phyloP scores from a whole-genome alignment of 2,888 invertebrate species.

The Hartigia nigra region DNA sequence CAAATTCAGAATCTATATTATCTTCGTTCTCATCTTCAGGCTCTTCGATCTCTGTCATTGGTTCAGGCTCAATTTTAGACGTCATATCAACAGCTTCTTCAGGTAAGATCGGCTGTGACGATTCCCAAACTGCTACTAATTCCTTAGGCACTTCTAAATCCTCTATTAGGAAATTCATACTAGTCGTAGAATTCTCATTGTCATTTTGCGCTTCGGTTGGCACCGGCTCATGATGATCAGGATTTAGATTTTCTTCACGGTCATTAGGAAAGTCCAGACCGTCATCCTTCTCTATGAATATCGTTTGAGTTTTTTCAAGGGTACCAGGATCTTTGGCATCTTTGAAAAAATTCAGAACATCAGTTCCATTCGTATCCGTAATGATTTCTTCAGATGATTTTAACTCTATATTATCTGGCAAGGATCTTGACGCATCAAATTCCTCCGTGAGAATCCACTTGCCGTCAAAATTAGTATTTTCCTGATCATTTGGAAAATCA shows the following conservation, averaged over 20 bases:
- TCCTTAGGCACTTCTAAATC: background rate
- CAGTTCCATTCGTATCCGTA: background rate
- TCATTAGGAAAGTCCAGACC: slow-evolving; percentile 50
- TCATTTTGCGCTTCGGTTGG: slow-evolving; percentile 66
- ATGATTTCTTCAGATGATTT: background rate
- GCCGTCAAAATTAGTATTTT: background rate
- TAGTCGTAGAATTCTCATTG: background rate
- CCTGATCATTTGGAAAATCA: background rate
- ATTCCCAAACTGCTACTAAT: background rate
- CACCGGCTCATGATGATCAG: slow-evolving; percentile 62
- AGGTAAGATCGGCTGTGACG: slow-evolving; percentile 46
- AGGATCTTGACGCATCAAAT: background rate
- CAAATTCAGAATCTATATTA: background rate
- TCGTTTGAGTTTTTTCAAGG: slow-evolving; percentile 21
- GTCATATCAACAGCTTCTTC: slow-evolving; percentile 71
- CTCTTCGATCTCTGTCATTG: background rate
- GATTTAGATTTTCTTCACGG: slow-evolving; percentile 39
- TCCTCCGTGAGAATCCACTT: background rate
- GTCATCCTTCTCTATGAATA: slow-evolving; percentile 39
- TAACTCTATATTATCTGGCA: background rate
- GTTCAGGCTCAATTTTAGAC: background rate
- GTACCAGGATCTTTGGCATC: background rate
- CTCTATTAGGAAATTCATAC: background rate
- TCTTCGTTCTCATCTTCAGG: slow-evolving; percentile 17
- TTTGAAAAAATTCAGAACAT: background rate